A percentile compares a stretch with the other conserved stretches of the same genome.
Evolutionary conservation across 2,888 invertebrate genomes (phyloP).

Genomic region (Macrophya alboannulata): DNA sequence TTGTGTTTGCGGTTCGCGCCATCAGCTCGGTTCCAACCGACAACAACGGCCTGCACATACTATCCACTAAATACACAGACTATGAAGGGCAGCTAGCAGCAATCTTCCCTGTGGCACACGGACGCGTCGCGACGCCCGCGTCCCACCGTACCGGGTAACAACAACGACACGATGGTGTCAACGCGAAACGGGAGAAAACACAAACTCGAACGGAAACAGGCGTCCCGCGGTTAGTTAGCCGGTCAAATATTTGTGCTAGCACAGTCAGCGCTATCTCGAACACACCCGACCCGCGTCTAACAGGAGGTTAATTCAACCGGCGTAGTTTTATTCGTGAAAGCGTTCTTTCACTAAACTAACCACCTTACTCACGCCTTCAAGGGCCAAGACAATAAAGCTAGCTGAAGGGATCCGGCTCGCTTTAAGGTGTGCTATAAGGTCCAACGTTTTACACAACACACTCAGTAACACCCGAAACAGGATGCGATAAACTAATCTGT

Average conservation of each 20-base stretch:
- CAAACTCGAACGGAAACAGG: conserved; percentile 64
- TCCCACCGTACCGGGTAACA: conserved; percentile 6
- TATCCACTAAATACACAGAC: conserved; percentile 50
- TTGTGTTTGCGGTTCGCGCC: conserved; percentile 44
- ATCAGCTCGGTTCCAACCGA: conserved; percentile 28
- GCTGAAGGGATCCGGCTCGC: background rate
- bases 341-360: conserved; percentile 69
- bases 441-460: conserved; percentile 1
- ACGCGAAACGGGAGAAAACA: conserved; percentile 70
- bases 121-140: conserved; percentile 30
- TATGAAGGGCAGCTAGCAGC: background rate
- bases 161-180: conserved; percentile 22
- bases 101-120: conserved; percentile 35
- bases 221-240: conserved; percentile 68
- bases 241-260: conserved; percentile 76
- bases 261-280: conserved; percentile 73
- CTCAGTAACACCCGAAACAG: conserved; percentile 31
- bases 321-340: conserved; percentile 72
- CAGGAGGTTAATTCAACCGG: conserved; percentile 62
- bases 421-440: conserved; percentile 19
- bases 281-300: conserved; percentile 63
- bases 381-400: conserved; percentile 68
- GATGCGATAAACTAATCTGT: conserved; percentile 54
- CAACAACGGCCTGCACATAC: conserved; percentile 17
- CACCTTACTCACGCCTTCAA: conserved; percentile 53